phyloP scores from a whole-genome alignment of 2,888 invertebrate genomes.

The Troides aeacus region DNA sequence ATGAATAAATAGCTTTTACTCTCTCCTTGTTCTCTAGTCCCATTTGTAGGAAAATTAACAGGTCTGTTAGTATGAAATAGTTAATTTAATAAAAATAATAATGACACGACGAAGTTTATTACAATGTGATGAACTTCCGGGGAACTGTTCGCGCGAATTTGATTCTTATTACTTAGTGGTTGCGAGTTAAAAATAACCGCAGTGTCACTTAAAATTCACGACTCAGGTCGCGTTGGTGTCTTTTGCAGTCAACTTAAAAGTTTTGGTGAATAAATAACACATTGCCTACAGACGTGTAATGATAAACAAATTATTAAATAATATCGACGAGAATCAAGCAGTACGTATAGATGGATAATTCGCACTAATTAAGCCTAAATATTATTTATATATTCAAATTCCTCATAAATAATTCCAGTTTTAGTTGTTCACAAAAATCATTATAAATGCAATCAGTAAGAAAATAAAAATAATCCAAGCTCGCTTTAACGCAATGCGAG shows the following conservation, averaged over 20 bases:
- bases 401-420: too few relatives aligned
- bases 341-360: too few relatives aligned
- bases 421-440: background rate
- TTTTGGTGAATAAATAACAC: background rate
- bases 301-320: background rate
- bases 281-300: background rate
- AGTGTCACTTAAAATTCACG: constrained; percentile 12
- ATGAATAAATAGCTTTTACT: too few relatives aligned
- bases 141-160: background rate
- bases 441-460: background rate
- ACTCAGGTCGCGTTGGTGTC: constrained; percentile 19
- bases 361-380: too few relatives aligned
- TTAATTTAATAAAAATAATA: too few relatives aligned
- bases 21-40: too few relatives aligned
- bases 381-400: too few relatives aligned
- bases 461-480: background rate
- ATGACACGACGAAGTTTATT: too few relatives aligned
- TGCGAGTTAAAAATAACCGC: constrained; percentile 1
- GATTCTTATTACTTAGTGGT: background rate
- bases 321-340: too few relatives aligned
- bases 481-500: background rate
- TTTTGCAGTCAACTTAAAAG: constrained; percentile 8
- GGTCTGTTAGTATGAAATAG: too few relatives aligned
- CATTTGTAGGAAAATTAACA: too few relatives aligned
- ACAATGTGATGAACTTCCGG: background rate